These are phyloP conservation scores for Coendou prehensilis DNA, from an alignment of 2,797 vertebrate genomes.

Conservation along the genomic window DNA sequence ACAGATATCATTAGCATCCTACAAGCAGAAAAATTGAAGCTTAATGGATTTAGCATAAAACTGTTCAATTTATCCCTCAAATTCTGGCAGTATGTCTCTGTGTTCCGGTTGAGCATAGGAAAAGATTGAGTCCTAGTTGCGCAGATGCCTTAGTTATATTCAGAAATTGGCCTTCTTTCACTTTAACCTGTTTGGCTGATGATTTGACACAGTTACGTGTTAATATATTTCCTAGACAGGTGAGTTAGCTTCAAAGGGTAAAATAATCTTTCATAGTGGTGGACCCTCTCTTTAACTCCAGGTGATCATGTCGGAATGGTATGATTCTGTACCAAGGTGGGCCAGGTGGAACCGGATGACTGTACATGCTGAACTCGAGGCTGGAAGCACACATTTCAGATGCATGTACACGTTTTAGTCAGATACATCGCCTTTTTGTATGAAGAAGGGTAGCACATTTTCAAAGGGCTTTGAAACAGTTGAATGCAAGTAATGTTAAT, in stretches of 20 bases:
- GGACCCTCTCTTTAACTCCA: not conserved
- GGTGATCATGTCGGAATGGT: not conserved
- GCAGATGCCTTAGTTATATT: not conserved
- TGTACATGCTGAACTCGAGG: not conserved
- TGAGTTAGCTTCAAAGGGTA: not conserved
- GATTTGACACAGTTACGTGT: not conserved
- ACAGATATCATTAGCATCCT: not conserved
- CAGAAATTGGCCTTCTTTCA: not conserved
- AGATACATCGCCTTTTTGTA: not conserved
- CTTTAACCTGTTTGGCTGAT: not conserved
- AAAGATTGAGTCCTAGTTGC: not conserved
- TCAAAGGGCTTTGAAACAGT: constrained; percentile 66
- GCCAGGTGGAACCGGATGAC: not conserved
- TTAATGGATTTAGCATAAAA: constrained; percentile 7
- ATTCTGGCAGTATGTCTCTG: not conserved
- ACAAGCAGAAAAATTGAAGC: constrained; percentile 33
- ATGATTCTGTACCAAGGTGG: not conserved
- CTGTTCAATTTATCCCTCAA: not conserved
- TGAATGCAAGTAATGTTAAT: constrained; percentile 69
- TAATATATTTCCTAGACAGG: constrained; percentile 36
- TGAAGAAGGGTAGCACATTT: constrained; percentile 56
- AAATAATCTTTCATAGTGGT: not conserved
- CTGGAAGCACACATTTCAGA: not conserved
- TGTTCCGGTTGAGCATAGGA: not conserved
- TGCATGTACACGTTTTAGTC: not conserved